phyloP scores from a whole-genome alignment of 2,888 invertebrate genomes.

The Lasioglossum zephyrum region DNA sequence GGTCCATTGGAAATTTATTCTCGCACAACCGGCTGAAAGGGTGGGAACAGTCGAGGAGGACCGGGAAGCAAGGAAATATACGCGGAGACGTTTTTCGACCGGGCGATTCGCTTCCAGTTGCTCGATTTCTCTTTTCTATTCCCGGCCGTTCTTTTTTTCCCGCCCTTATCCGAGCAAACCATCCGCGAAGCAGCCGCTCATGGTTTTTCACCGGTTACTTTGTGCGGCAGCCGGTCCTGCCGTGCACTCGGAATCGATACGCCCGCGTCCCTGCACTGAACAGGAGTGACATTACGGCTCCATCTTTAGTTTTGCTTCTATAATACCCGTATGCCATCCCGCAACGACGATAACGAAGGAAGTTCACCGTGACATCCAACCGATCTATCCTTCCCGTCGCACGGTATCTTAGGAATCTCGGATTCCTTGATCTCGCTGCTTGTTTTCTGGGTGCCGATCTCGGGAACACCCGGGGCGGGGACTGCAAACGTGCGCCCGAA shows the following conservation, averaged over 20 bases:
- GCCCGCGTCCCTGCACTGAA: conserved; percentile 42
- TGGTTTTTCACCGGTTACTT: conserved; percentile 50
- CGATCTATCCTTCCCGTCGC: not conserved
- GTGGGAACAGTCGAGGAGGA: not conserved
- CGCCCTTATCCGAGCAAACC: conserved; percentile 49
- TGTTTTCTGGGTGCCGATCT: not conserved
- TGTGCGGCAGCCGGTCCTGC: conserved; percentile 45
- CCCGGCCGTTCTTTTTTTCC: conserved; percentile 27
- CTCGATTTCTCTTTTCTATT: conserved; percentile 58
- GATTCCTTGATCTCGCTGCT: not conserved
- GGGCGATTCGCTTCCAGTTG: conserved; percentile 59
- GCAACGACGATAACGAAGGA: conserved; percentile 39
- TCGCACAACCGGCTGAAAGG: conserved; percentile 9
- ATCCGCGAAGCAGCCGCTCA: conserved; percentile 55
- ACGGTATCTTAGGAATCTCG: conserved; percentile 20
- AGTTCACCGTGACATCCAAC: conserved; percentile 4
- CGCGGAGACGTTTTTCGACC: conserved; percentile 51
- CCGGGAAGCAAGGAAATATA: conserved; percentile 51
- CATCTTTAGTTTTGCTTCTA: conserved; percentile 57
- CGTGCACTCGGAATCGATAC: conserved; percentile 51
- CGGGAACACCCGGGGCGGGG: not conserved
- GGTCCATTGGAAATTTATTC: conserved; percentile 53
- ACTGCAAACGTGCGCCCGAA: not conserved
- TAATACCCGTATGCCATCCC: conserved; percentile 48
- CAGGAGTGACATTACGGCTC: conserved; percentile 54